These are phyloP conservation scores for Drosophila santomea DNA, from an alignment of 1,140 invertebrate genomes.

Conservation along the genomic window DNA sequence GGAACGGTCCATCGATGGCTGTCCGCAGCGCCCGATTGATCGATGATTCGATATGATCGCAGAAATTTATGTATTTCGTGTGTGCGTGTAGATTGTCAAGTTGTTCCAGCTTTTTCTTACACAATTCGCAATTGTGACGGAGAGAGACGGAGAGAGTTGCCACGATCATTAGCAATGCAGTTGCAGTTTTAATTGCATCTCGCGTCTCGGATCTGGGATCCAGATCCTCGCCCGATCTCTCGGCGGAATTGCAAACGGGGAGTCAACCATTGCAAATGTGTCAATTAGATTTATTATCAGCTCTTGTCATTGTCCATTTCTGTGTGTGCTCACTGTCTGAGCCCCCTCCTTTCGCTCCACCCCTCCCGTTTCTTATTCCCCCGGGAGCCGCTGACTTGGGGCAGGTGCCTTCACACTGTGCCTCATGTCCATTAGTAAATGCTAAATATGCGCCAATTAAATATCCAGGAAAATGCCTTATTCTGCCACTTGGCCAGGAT, in stretches of 20 bases:
- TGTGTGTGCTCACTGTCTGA: slow-evolving; percentile 42
- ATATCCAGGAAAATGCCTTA: slow-evolving; percentile 68
- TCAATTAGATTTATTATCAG: slow-evolving; percentile 85
- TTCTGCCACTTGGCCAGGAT: slow-evolving; percentile 42
- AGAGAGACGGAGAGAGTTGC: background rate
- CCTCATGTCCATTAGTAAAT: slow-evolving; percentile 79
- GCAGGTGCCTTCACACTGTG: slow-evolving; percentile 74
- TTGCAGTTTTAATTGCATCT: slow-evolving; percentile 71
- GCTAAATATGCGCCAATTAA: slow-evolving; percentile 82
- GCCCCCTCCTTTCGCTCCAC: background rate
- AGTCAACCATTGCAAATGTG: slow-evolving; percentile 78
- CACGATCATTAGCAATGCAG: slow-evolving; percentile 70
- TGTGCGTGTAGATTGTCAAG: slow-evolving; percentile 75
- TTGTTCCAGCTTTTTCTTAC: slow-evolving; percentile 45
- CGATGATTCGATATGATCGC: slow-evolving; percentile 78
- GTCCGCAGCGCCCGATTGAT: slow-evolving; percentile 35
- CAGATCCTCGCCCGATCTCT: slow-evolving; percentile 29
- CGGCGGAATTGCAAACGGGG: slow-evolving; percentile 28
- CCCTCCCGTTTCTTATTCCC: slow-evolving; percentile 32
- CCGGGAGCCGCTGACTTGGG: slow-evolving; percentile 28
- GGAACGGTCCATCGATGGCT: slow-evolving; percentile 41
- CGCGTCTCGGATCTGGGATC: slow-evolving; percentile 26
- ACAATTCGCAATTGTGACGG: slow-evolving; percentile 19
- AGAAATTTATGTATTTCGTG: slow-evolving; percentile 72
- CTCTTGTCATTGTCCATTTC: slow-evolving; percentile 58